Evolutionary conservation across 2,113 vertebrate genomes (phyloP), one percentile per base, ranked within the genome.

Genomic region (Heterocephalus glaber): DNA sequence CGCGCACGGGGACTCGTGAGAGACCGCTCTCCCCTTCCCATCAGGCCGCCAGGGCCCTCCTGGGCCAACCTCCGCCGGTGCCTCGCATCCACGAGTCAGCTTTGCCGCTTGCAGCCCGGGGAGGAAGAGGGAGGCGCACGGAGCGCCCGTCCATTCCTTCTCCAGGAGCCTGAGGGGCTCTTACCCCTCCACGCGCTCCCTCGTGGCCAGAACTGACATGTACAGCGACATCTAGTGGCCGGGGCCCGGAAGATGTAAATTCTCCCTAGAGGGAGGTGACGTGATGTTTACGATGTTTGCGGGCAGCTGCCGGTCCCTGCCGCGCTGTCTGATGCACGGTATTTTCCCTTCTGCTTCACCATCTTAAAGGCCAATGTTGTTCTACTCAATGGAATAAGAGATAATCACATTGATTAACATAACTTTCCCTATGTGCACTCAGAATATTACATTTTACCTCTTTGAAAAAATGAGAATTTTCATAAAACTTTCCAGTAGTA

Each of bases 391-490:
- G 56, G 28, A 41, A 56, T 52, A 86, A 95, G 20, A 49, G n/a
- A 82, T 66, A 95, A 68, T 13, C 26, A 41, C 49, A 44, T 44
- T 60, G 49, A 58, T 68, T 63, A 61, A 17, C 86, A 38, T 30
- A 63, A 91, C 85, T 82, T 91, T 94, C 80, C 30, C 56, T 60
- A 19, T 41, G 5, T 56, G 20, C 20, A 47, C 56, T 86, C 52
- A 63, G 80, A 95, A 58, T 74, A 74, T 11, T 92, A 33, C 16
- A 72, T 92, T 95, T 91, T 88, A 4, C 41, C 83, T 95, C 30
- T 97, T 86, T 79, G 93, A 92, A 22, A 54, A 90, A 87, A 79
- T n/a, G 20, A 66, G 4, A 81, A 54, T 80, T 86, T 93, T 86
- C 30, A 49, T 89, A 68, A 82, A 63, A 56, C 2, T 89, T 89